Evolutionary conservation across 2,113 vertebrate genomes (phyloP).

Genomic region (Odobenus rosmarus): DNA sequence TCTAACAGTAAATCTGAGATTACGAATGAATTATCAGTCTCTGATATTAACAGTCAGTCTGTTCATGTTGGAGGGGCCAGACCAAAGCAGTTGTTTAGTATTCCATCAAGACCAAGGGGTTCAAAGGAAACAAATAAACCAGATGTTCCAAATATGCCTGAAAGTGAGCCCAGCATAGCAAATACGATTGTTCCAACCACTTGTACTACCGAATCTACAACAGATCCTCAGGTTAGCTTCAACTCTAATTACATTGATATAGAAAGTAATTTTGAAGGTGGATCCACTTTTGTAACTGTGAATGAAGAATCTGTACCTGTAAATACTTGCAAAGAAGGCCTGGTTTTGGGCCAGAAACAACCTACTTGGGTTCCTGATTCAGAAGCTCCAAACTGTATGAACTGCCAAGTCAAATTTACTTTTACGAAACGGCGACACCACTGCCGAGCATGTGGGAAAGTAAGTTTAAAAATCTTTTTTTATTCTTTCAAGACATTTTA

Average conservation of each 20-base stretch:
- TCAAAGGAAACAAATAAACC: constrained; percentile 74
- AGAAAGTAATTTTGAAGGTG: constrained; percentile 83
- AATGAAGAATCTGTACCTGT: constrained; percentile 61
- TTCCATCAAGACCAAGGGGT: constrained; percentile 79
- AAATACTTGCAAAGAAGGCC: constrained; percentile 77
- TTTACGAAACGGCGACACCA: constrained; percentile 97
- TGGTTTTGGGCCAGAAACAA: constrained; percentile 88
- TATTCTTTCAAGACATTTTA: constrained; percentile 3
- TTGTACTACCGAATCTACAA: not conserved
- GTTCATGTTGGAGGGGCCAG: constrained; percentile 89
- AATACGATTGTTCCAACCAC: constrained; percentile 36
- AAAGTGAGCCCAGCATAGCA: constrained; percentile 70
- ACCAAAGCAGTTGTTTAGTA: constrained; percentile 90
- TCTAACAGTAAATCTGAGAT: constrained; percentile 42
- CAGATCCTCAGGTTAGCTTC: constrained; percentile 41
- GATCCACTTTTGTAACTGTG: constrained; percentile 79
- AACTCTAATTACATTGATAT: constrained; percentile 75
- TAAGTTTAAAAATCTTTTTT: constrained; percentile 81
- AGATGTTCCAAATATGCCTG: constrained; percentile 42
- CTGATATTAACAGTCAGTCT: constrained; percentile 76
- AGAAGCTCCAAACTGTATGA: constrained; percentile 97
- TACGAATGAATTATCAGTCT: constrained; percentile 45
- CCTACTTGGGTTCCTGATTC: constrained; percentile 96
- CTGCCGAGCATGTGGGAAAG: constrained; percentile 98
- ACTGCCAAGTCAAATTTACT: constrained; percentile 94